Evolutionary conservation across 2,113 vertebrate species (phyloP).

Genomic region (Notiomystis cincta): DNA sequence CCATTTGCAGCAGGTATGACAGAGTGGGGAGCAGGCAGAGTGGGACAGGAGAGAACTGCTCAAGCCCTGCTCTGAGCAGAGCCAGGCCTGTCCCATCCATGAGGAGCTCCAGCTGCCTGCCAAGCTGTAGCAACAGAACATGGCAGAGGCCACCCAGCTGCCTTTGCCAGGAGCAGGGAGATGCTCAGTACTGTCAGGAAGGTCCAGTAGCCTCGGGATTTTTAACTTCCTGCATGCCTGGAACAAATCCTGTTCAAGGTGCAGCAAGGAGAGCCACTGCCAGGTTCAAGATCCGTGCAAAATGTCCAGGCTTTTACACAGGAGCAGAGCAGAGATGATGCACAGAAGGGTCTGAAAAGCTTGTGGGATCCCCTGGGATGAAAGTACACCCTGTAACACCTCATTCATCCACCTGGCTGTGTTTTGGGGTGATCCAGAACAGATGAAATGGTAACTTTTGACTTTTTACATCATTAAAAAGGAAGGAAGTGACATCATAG

Average conservation of each 20-base stretch:
- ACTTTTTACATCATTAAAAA: neutral
- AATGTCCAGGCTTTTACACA: neutral
- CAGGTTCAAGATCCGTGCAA: neutral
- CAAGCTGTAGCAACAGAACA: neutral
- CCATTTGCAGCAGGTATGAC: neutral
- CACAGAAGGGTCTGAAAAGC: neutral
- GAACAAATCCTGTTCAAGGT: neutral
- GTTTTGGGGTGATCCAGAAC: neutral
- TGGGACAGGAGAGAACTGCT: neutral
- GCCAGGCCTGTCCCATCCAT: neutral
- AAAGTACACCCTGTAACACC: neutral
- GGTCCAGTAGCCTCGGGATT: neutral
- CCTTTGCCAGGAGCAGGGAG: neutral
- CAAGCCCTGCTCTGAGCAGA: neutral
- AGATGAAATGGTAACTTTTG: neutral
- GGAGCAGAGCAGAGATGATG: neutral
- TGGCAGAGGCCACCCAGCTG: neutral
- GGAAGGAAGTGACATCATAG: neutral
- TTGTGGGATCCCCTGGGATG: neutral
- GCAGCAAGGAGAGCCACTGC: neutral
- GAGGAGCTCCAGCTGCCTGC: neutral
- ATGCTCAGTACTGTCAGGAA: rapidly evolving
- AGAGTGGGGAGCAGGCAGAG: rapidly evolving
- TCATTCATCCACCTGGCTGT: neutral
- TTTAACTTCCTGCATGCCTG: neutral